Percentiles rank a stretch among this genome's conserved stretches.
Evolutionary conservation across 2,888 invertebrate species (phyloP).

Genomic region (Tuberolachnus salignus): DNA sequence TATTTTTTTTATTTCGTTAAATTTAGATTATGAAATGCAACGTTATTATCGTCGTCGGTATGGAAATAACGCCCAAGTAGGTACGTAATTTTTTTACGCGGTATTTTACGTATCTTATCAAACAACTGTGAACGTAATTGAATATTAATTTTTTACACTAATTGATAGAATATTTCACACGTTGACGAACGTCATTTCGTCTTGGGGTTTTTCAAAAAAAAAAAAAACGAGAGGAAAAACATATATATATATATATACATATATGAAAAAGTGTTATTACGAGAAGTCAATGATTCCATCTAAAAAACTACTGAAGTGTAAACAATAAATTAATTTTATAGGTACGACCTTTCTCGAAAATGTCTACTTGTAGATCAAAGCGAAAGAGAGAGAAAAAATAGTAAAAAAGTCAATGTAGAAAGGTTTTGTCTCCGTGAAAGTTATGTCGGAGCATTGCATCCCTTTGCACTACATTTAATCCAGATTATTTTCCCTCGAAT

Average conservation of each 20-base stretch:
- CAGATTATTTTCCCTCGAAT: conserved; percentile 40
- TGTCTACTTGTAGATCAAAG: conserved; percentile 35
- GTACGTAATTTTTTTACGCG: too few relatives aligned
- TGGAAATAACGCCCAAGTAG: too few relatives aligned
- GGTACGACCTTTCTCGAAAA: conserved; percentile 14
- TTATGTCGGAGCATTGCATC: conserved; percentile 35
- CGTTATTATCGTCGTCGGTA: too few relatives aligned
- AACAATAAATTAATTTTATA: conserved; percentile 26
- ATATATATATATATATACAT: neutral
- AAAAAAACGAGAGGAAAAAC: neutral
- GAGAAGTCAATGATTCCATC: neutral
- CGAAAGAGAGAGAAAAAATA: neutral
- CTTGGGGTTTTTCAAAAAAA: too few relatives aligned
- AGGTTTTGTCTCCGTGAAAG: conserved; percentile 41
- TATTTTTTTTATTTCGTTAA: too few relatives aligned
- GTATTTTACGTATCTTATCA: too few relatives aligned
- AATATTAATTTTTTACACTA: too few relatives aligned
- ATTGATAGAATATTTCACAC: too few relatives aligned
- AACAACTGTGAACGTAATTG: too few relatives aligned
- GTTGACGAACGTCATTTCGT: too few relatives aligned
- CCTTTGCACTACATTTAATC: conserved; percentile 54
- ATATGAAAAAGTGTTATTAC: neutral
- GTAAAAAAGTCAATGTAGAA: conserved; percentile 25
- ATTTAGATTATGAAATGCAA: too few relatives aligned
- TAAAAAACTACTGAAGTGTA: neutral